phyloP scores from a whole-genome alignment of 1,140 invertebrate genomes.

The Drosophila eugracilis region DNA sequence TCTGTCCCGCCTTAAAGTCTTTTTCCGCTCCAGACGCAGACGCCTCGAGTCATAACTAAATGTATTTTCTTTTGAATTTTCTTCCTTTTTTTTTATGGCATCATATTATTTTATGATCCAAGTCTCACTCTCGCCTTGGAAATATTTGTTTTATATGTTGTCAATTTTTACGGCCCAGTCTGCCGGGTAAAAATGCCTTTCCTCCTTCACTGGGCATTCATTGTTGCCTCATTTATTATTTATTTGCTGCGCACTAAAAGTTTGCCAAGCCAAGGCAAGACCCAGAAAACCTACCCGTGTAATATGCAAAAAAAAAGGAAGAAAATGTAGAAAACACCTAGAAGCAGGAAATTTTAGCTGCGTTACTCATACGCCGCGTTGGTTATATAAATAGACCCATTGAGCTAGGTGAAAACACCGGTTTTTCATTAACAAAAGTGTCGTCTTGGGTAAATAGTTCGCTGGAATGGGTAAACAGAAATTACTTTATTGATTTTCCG shows the following conservation, averaged over 20 bases:
- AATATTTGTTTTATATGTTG: conserved; percentile 57
- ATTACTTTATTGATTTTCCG: conserved; percentile 57
- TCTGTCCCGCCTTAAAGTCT: conserved; percentile 45
- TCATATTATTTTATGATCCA: conserved; percentile 55
- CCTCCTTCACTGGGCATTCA: conserved; percentile 11
- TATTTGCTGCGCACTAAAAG: conserved; percentile 56
- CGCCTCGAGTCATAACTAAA: conserved; percentile 54
- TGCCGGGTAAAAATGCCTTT: conserved; percentile 28
- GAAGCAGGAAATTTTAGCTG: conserved; percentile 17
- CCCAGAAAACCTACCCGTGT: conserved; percentile 44
- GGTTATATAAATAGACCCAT: conserved; percentile 37
- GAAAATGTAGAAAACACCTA: conserved; percentile 1
- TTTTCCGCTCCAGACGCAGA: conserved; percentile 24
- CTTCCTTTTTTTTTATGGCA: conserved; percentile 21
- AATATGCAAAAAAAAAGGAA: conserved; percentile 57
- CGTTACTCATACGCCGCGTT: conserved; percentile 60
- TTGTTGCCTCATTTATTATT: conserved; percentile 61
- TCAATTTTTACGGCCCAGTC: conserved; percentile 45
- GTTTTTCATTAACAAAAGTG: conserved; percentile 64
- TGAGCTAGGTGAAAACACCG: conserved; percentile 35
- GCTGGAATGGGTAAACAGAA: conserved; percentile 4
- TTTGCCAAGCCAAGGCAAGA: conserved; percentile 18
- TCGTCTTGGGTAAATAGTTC: conserved; percentile 10
- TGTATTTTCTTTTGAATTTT: conserved; percentile 27
- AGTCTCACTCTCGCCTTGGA: conserved; percentile 26